Base-by-base conservation (phyloP, 2,888 invertebrate species). In the Schizotus pectinicornis region DNA sequence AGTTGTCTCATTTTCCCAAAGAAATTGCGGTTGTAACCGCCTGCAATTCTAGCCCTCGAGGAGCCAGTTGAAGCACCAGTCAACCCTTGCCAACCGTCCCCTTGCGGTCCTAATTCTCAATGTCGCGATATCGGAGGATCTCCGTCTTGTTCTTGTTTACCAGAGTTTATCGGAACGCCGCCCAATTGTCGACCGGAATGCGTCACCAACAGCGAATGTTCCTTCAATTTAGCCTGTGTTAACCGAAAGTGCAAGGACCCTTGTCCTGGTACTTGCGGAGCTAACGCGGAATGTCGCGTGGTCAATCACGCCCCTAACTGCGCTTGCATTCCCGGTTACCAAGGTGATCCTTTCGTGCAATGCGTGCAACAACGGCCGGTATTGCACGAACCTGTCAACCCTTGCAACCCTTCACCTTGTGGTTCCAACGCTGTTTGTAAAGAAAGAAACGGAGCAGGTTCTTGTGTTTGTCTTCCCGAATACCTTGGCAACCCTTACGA, bases 61-160 rank as follows among this genome's bases (percentile, higher is more conserved):
- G 34, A 51, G 46, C 64, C 61, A 37, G 45, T 54, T 37, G 72
- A 72, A 45, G 61, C 74, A 63, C 69, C 77, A 45, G 84, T 82
- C 37, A 86, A 90, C 79, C 90, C 91, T 47, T 92, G 92, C 74
- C 72, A 86, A 50, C 91, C 91, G 12, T 88, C 90, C 34, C 91
- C 92, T 1, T 93, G 93, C 75, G 93, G 93, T 9, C 85, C 87
- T 63, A 90, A 93, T 77, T 90, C 92, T 54, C 88, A 90, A 74
- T 88, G 88, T 63, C 79, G 81, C 55, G 81, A 83, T 41, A 81
- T 83, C 7, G 84, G 83, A 6, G 83, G 84, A n/a, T 82, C 83
- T 61, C 85, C 88, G 0, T 85, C 86, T 0, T 90, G 90, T 69
- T 84, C 86, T 2, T 89, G 89, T 65, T 73, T 85, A 43, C 79